phyloP scores from a whole-genome alignment of 2,888 invertebrate species.

The Zygogramma bicolorata region DNA sequence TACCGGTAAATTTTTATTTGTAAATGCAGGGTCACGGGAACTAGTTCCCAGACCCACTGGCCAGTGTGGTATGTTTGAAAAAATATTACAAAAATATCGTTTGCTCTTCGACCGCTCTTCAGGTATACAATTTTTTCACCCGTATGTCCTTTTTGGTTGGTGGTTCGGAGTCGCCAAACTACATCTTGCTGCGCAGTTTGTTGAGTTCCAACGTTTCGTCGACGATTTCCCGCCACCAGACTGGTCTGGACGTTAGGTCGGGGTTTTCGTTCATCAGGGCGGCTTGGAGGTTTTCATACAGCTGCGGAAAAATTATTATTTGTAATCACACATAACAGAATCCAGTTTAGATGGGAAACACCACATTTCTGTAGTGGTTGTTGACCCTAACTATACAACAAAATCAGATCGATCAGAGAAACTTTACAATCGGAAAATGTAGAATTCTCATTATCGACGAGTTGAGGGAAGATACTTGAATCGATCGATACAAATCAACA shows the following conservation, averaged over 20 bases:
- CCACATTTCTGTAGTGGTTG: no score
- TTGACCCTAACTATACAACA: no score
- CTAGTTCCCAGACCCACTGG: not conserved
- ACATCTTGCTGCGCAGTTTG: slow-evolving; percentile 51
- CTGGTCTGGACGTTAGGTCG: slow-evolving; percentile 77
- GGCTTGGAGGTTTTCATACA: slow-evolving; percentile 81
- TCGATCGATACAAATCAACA: no score
- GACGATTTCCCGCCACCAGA: slow-evolving; percentile 79
- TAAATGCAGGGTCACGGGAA: not conserved
- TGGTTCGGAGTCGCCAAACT: not conserved
- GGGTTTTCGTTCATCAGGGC: slow-evolving; percentile 78
- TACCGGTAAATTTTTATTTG: slow-evolving; percentile 19
- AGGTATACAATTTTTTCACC: no score
- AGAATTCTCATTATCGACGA: no score
- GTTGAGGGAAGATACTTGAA: no score
- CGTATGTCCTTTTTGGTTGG: slow-evolving; percentile 9
- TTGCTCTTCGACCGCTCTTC: no score
- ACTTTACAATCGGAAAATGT: no score
- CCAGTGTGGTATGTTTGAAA: slow-evolving; percentile 28
- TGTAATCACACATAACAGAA: not conserved
- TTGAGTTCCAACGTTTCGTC: slow-evolving; percentile 59
- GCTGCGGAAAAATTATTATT: slow-evolving; percentile 65
- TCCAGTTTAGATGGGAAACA: no score
- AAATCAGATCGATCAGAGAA: no score
- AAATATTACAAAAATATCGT: slow-evolving; percentile 42